Base-by-base conservation (phyloP, 2,888 invertebrate species). In the Lysandra bellargus region DNA sequence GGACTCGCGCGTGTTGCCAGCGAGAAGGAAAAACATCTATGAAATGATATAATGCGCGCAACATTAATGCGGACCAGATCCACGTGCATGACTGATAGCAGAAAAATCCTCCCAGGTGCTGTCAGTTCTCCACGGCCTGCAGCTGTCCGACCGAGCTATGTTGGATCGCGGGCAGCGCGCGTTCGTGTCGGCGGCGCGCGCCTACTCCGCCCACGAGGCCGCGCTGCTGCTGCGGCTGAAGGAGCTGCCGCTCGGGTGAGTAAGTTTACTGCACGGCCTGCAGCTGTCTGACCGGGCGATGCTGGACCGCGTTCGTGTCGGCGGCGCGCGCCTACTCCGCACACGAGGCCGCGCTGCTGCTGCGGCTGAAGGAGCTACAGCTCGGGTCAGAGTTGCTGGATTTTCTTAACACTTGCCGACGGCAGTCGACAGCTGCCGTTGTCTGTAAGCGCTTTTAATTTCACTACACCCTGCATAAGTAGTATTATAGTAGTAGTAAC, bases 161-260 rank as follows among this genome's bases (percentile, higher is more conserved):
- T 96, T 98, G 86, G 99, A 99, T 87, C 98, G 98, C 87, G 98
- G 97, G 0, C 97, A 97, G 83, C 95, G 97, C 79, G 99, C 99
- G 0, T 99, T 98, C 91, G 99, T 99, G 0, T 99, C 99, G 0
- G 99, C 98, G 88, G 95, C 99, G 81, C 96, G 98, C 83, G 97
- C 98, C 0, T 99, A 99, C 90, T 96, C 96, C 14, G 99, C 99
- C 89, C 99, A 99, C 90, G 99, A 99, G 88, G 99, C 99, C 87
- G 97, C 96, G 85, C 95, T 99, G 69, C 96, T 99, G 78, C 95
- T 99, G 82, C 95, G 97, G 84, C 91, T 98, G 23, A 98, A 98
- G 91, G 98, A 99, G 88, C 92, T 99, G 37, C 97, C 99, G 84
- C 92, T 99, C 82, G 94, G 94, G 69, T 69, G 7, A 9, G 61